Percentiles rank a stretch among this genome's conserved stretches.
phyloP scores from a whole-genome alignment of 1,140 invertebrate genomes.

The Diabrotica undecimpunctata region DNA sequence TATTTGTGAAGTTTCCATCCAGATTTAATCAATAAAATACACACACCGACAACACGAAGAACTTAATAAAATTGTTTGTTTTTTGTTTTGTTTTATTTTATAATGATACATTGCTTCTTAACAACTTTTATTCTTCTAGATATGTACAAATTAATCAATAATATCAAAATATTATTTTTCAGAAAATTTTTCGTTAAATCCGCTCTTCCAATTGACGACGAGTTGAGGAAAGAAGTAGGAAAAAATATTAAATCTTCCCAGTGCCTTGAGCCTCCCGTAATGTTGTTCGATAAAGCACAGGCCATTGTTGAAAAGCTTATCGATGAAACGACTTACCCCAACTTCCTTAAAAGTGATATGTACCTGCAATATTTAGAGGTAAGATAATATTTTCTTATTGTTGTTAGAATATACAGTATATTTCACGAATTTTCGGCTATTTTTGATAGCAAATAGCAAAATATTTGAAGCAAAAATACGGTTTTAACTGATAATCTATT shows the following conservation, averaged over 20 bases:
- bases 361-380: slow-evolving; percentile 84
- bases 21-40: no score
- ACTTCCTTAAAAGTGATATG: slow-evolving; percentile 86
- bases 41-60: no score
- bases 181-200: slow-evolving; percentile 77
- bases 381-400: neutral
- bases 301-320: slow-evolving; percentile 76
- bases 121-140: neutral
- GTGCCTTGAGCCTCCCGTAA: slow-evolving; percentile 45
- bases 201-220: slow-evolving; percentile 76
- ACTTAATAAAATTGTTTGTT: no score
- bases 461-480: no score
- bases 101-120: no score
- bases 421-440: no score
- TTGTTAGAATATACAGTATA: no score
- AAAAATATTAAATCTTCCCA: slow-evolving; percentile 39
- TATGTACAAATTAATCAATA: neutral
- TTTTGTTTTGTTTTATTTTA: no score
- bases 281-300: slow-evolving; percentile 68
- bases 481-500: no score
- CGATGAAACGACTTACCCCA: slow-evolving; percentile 80
- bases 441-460: no score
- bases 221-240: slow-evolving; percentile 57
- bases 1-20: no score
- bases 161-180: slow-evolving; percentile 27